Evolutionary conservation across 2,113 vertebrate species (phyloP), one percentile per base, ranked within the genome.

Genomic region (Sylvilagus bachmani): DNA sequence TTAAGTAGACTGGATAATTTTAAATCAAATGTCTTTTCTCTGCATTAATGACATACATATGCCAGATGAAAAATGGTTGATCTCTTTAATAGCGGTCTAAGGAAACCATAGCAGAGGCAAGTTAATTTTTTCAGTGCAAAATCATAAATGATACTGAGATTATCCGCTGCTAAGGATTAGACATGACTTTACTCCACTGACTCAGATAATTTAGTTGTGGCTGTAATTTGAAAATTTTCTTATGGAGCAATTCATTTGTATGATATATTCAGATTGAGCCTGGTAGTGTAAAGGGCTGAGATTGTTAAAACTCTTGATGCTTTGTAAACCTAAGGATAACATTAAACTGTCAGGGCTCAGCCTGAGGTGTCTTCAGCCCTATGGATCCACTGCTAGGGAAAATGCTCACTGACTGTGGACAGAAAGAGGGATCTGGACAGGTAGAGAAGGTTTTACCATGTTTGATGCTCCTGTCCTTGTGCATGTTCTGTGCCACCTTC

Each of bases 121-220:
- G 84, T 91, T 67, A 67, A 71, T 29, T 73, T 86, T 86, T 94
- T 90, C 36, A 25, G 22, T 12, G 21, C 8, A 64, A 75, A 85
- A 31, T 64, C 73, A 90, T 8, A 67, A 92, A 90, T 93, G 71
- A 87, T 64, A 44, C 85, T 69, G 25, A 91, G 21, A 91, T 70
- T 79, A 66, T 58, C 51, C 22, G 25, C 55, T 55, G n/a, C 6
- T 74, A 80, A 38, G 51, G 24, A 58, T 83, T 83, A 90, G n/a
- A 29, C 3, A 73, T 80, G 36, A 53, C 19, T 91, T 66, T 27
- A 49, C 2, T 67, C 67, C 71, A 86, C 51, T 66, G 62, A 93
- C 29, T 91, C 66, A 75, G 38, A 81, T 81, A 89, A 77, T 71
- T 83, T 64, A 94, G n/a, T 3, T 1, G 6, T 84, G 51, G n/a